Percentiles rank a stretch among this genome's conserved stretches.
Evolutionary conservation across 2,113 vertebrate species (phyloP).

Genomic region (Odocoileus virginianus): DNA sequence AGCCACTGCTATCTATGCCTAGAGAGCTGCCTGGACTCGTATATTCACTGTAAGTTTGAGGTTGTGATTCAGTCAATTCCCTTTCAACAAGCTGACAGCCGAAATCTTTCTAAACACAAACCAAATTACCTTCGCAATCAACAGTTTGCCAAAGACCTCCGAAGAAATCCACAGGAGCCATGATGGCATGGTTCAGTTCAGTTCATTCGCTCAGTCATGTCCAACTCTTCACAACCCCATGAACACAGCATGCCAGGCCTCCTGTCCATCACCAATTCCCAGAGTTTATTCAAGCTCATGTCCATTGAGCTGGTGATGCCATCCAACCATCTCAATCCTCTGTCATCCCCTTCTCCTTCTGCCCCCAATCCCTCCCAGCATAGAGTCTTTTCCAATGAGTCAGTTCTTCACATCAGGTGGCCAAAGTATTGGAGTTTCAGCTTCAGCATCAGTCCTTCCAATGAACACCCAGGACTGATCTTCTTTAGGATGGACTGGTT

Average conservation of each 20-base stretch:
- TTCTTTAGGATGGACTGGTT: background rate
- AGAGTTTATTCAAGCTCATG: accelerated
- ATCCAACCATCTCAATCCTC: background rate
- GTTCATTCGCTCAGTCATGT: background rate
- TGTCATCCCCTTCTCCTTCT: background rate
- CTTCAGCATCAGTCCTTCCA: background rate
- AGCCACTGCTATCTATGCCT: background rate
- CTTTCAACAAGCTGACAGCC: background rate
- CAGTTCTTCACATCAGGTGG: accelerated
- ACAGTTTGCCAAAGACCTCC: background rate
- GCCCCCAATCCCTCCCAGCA: background rate
- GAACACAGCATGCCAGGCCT: background rate
- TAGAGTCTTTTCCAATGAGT: background rate
- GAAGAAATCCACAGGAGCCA: background rate
- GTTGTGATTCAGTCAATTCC: background rate
- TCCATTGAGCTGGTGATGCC: accelerated
- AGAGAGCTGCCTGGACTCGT: background rate
- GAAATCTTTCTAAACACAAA: background rate
- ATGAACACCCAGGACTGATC: background rate
- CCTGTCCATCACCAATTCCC: background rate
- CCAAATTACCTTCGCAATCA: background rate
- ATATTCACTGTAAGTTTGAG: background rate
- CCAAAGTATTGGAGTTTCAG: background rate
- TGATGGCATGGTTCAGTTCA: background rate
- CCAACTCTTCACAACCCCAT: background rate